Conservation (phyloP, 2,888 invertebrate species). For the Stomorhina lunata region DNA sequence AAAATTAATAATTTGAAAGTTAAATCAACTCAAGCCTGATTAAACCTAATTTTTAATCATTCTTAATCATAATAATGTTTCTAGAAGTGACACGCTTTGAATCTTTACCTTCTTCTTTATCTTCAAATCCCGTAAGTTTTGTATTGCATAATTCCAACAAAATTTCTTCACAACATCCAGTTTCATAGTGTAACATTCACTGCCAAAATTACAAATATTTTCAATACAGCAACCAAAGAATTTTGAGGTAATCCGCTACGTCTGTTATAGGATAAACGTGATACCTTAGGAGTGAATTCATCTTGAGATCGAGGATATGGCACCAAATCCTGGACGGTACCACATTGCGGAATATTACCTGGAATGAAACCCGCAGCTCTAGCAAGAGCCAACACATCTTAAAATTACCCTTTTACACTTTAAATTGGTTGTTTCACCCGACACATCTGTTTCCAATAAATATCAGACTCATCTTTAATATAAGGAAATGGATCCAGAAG, state of each 20-base stretch:
- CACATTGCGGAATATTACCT: background rate
- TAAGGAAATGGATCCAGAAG: background rate
- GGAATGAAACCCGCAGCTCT: background rate
- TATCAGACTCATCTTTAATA: background rate
- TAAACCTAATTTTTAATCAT: no score
- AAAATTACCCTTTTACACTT: background rate
- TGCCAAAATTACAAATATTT: conserved; percentile 9
- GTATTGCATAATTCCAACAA: background rate
- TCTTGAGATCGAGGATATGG: no score
- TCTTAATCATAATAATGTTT: background rate
- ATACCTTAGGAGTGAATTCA: no score
- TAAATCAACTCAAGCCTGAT: no score
- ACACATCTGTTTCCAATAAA: background rate
- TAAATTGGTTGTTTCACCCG: background rate
- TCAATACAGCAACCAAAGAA: background rate
- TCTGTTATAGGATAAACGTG: background rate
- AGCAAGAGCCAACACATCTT: background rate
- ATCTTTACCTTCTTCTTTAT: background rate
- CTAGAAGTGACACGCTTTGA: no score
- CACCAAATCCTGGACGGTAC: background rate
- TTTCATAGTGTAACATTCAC: conserved; percentile 31
- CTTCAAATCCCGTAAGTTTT: no score
- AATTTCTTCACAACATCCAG: background rate
- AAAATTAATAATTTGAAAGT: no score
- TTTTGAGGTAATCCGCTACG: background rate